Conservation (phyloP, 1,140 invertebrate species). For the Bombus cullumanus region DNA sequence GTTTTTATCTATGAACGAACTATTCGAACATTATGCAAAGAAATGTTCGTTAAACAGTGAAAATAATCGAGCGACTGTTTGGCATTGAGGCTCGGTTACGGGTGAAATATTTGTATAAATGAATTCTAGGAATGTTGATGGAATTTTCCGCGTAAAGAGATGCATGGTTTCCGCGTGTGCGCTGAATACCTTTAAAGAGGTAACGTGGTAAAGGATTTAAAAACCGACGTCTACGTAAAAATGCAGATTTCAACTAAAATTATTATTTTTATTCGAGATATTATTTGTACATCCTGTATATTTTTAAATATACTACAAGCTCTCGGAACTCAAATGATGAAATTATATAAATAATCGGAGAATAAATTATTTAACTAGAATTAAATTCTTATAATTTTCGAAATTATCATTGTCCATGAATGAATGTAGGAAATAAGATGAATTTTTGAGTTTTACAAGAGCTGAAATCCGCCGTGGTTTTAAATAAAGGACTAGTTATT, state of each 20-base stretch:
- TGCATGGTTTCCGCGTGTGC: not conserved
- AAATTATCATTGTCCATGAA: not conserved
- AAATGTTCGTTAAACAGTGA: not conserved
- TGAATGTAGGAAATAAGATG: not conserved
- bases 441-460: not conserved
- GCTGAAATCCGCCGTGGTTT: not conserved
- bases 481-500: constrained; percentile 43
- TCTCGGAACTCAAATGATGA: not conserved
- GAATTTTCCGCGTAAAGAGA: constrained; percentile 4
- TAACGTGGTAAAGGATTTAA: not conserved
- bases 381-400: not conserved
- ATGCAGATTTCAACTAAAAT: not conserved
- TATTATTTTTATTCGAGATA: not conserved
- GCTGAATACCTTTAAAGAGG: not conserved
- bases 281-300: not conserved
- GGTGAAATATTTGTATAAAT: constrained; percentile 10
- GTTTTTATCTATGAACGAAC: not conserved
- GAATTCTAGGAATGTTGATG: constrained; percentile 4
- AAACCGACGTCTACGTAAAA: not conserved
- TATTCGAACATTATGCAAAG: not conserved
- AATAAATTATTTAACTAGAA: not conserved
- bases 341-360: not conserved
- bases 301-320: not conserved
- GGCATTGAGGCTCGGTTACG: not conserved
- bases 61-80: not conserved